Conservation (phyloP, 1,140 invertebrate species). For the Diachasma alloeum region DNA sequence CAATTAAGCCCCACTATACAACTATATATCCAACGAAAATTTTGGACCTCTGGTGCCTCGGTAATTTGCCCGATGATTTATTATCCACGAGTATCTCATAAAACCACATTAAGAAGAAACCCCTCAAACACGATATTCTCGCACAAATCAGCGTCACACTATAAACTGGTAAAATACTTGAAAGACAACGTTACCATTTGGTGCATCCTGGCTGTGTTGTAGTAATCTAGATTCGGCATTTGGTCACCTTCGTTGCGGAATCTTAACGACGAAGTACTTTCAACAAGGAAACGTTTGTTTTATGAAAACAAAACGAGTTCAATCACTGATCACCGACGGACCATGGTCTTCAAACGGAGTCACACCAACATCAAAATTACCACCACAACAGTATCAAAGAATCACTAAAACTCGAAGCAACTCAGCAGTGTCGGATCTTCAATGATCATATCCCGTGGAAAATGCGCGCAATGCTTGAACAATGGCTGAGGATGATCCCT, state of each 20-base stretch:
- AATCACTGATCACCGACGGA: slow-evolving; percentile 13
- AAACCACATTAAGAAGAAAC: neutral
- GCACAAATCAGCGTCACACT: neutral
- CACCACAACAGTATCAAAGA: neutral
- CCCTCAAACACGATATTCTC: neutral
- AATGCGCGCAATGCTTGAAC: neutral
- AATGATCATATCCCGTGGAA: neutral
- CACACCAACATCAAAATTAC: neutral
- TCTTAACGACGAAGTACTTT: neutral
- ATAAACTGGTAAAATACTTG: neutral
- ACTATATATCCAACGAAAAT: neutral
- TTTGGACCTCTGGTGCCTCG: neutral
- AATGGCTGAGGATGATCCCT: neutral
- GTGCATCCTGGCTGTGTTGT: slow-evolving; percentile 64
- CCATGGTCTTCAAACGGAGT: neutral
- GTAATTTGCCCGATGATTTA: slow-evolving; percentile 15
- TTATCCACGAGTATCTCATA: neutral
- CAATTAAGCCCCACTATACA: slow-evolving; percentile 6
- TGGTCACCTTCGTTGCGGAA: slow-evolving; percentile 29
- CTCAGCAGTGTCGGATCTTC: neutral
- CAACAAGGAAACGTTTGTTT: neutral
- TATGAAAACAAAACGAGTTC: neutral
- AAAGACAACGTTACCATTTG: slow-evolving; percentile 59
- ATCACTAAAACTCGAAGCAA: neutral
- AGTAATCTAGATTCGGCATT: slow-evolving; percentile 65